These are phyloP conservation scores for Caloenas nicobarica DNA, from an alignment of 2,113 vertebrate genomes.

Conservation along the genomic window DNA sequence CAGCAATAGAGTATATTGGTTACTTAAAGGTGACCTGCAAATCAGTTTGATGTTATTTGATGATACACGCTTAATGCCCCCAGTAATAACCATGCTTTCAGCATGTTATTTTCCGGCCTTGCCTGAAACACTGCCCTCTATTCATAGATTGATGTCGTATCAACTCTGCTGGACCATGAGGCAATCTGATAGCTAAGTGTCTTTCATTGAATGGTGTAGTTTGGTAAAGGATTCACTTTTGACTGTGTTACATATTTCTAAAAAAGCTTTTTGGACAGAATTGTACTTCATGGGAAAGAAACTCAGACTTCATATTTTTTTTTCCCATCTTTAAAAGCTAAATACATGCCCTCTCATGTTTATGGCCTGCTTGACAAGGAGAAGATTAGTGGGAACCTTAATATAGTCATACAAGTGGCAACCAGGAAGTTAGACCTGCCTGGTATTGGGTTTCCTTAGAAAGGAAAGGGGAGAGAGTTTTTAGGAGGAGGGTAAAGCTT, in stretches of 20 bases:
- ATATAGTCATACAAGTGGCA: background rate
- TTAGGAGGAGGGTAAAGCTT: background rate
- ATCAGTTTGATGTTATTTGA: background rate
- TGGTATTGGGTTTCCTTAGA: background rate
- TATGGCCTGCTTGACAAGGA: background rate
- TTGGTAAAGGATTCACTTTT: background rate
- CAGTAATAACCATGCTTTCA: background rate
- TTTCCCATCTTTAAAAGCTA: background rate
- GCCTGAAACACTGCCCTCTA: background rate
- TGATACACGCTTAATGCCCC: background rate
- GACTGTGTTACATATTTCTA: background rate
- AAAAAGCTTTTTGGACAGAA: background rate
- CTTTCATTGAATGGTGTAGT: background rate
- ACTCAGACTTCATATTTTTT: background rate
- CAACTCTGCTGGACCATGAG: background rate
- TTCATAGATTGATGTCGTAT: background rate
- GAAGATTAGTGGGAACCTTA: background rate
- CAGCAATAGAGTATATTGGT: background rate
- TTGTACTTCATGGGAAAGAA: background rate
- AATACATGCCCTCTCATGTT: background rate
- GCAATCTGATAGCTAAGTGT: background rate
- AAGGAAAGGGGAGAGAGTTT: background rate
- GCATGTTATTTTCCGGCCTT: background rate
- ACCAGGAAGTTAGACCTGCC: background rate
- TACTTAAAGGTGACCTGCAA: constrained; percentile 21